Evolutionary conservation across 2,113 vertebrate genomes (phyloP).

Genomic region (Lepus americanus): DNA sequence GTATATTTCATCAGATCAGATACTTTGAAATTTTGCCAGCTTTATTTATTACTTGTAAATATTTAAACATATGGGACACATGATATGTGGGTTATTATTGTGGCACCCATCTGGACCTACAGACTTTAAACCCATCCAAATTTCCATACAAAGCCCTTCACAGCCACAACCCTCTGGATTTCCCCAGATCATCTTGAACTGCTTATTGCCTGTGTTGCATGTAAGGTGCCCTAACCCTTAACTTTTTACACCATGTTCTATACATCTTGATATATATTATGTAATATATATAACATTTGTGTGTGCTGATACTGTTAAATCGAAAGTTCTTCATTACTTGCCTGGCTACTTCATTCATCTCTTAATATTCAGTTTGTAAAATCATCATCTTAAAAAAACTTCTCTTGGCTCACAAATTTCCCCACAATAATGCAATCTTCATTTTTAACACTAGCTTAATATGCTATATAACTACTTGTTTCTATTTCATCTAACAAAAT

Average conservation of each 20-base stretch:
- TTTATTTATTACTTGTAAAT: not conserved
- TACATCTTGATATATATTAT: not conserved
- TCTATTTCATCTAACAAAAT: not conserved
- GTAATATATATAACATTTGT: not conserved
- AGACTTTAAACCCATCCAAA: not conserved
- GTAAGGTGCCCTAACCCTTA: fast-evolving
- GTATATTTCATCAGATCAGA: not conserved
- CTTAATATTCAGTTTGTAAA: not conserved
- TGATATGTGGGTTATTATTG: not conserved
- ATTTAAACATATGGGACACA: not conserved
- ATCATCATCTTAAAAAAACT: not conserved
- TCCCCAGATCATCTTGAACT: not conserved
- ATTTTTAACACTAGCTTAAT: not conserved
- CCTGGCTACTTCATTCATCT: not conserved
- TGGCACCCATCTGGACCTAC: not conserved
- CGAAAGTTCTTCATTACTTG: not conserved
- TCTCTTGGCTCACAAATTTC: not conserved
- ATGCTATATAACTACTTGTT: not conserved
- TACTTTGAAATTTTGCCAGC: not conserved
- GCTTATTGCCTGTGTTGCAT: not conserved
- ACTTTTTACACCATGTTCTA: not conserved
- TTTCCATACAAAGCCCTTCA: not conserved
- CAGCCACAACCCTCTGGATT: fast-evolving
- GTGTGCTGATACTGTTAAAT: not conserved
- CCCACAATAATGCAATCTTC: not conserved